Evolutionary conservation across 2,113 vertebrate genomes (phyloP).

Genomic region (Nothobranchius kuhntae): DNA sequence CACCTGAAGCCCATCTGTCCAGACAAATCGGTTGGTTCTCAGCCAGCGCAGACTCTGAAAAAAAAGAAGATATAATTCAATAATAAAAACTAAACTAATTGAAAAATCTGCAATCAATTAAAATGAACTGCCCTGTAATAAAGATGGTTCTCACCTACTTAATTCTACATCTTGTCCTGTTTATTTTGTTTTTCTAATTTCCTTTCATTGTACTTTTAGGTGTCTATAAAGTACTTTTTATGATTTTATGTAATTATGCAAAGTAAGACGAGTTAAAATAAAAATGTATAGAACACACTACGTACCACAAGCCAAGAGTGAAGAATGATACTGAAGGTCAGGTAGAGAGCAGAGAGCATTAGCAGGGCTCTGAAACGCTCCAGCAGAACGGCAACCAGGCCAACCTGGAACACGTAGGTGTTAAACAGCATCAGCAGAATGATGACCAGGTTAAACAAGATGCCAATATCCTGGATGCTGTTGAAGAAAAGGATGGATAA

Average conservation of each 20-base stretch:
- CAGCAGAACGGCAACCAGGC: conserved; percentile 87
- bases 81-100: no score
- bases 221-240: no score
- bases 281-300: not conserved
- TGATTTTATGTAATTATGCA: no score
- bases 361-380: conserved; percentile 89
- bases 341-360: conserved; percentile 82
- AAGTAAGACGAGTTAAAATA: not conserved
- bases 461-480: conserved; percentile 91
- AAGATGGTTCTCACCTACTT: no score
- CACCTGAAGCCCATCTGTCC: conserved; percentile 89
- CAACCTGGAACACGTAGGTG: conserved; percentile 95
- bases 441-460: conserved; percentile 93
- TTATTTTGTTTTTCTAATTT: no score
- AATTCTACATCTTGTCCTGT: no score
- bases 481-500: conserved; percentile 1
- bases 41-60: conserved; percentile 91
- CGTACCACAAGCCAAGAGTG: conserved; percentile 91
- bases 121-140: no score
- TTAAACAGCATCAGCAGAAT: conserved; percentile 96
- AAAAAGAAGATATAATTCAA: not conserved
- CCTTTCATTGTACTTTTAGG: no score
- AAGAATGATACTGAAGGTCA: conserved; percentile 87
- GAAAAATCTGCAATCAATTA: no score
- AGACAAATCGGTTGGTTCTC: conserved; percentile 79